These are phyloP conservation scores for Chrysolina americana DNA, from an alignment of 2,888 invertebrate genomes.

Conservation along the genomic window DNA sequence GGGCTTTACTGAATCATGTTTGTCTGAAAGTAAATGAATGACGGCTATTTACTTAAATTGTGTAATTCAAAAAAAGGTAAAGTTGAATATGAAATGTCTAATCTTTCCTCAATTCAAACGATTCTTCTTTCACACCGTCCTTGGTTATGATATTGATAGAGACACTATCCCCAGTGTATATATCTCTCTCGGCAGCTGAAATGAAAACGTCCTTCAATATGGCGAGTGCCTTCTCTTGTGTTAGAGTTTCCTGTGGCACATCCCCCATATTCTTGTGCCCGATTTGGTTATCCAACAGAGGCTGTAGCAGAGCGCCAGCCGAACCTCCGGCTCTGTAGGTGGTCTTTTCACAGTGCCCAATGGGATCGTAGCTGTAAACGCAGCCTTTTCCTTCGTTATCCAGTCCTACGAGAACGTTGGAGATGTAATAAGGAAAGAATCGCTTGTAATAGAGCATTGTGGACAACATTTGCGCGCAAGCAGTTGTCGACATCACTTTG, in stretches of 20 bases:
- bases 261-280: constrained; percentile 91
- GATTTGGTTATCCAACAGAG: constrained; percentile 96
- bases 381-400: constrained; percentile 95
- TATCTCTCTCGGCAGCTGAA: constrained; percentile 98
- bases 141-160: constrained; percentile 90
- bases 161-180: constrained; percentile 95
- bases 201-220: constrained; percentile 96
- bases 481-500: constrained; percentile 92
- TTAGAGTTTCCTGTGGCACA: constrained; percentile 75
- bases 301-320: constrained; percentile 91
- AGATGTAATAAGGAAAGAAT: constrained; percentile 98
- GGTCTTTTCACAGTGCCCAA: constrained; percentile 92
- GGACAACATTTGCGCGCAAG: constrained; percentile 95
- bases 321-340: constrained; percentile 92
- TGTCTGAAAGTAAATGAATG: background rate
- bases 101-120: constrained; percentile 88
- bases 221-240: constrained; percentile 85
- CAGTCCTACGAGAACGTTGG: constrained; percentile 94
- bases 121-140: constrained; percentile 83
- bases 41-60: constrained; percentile 15
- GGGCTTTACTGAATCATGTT: too few species aligned
- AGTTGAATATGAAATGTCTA: constrained; percentile 69
- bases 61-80: constrained; percentile 32
- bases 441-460: constrained; percentile 96
- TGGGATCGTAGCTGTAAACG: constrained; percentile 97